phyloP scores from a whole-genome alignment of 2,797 vertebrate species.

The Pseudopleuronectes americanus region DNA sequence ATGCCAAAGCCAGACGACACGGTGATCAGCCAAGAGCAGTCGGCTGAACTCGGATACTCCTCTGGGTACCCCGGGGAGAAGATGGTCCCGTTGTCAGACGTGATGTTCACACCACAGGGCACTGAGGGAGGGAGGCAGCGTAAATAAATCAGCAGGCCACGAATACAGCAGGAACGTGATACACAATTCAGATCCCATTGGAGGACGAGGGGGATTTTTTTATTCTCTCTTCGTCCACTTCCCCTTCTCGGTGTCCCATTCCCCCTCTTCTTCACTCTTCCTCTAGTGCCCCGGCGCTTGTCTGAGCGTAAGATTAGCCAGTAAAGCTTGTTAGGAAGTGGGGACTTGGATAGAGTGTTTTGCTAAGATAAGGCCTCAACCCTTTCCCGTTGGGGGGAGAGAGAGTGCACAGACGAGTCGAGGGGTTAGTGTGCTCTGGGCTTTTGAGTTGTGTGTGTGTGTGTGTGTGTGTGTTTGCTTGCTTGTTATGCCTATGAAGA shows the following conservation, averaged over 20 bases:
- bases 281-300: constrained; percentile 67
- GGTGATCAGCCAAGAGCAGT: constrained; percentile 94
- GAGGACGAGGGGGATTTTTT: constrained; percentile 17
- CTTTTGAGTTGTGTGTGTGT: constrained; percentile 25
- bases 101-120: constrained; percentile 95
- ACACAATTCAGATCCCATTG: constrained; percentile 57
- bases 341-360: constrained; percentile 80
- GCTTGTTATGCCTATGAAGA: constrained; percentile 7
- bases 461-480: constrained; percentile 21
- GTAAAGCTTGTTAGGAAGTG: constrained; percentile 82
- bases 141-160: constrained; percentile 36
- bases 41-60: constrained; percentile 93
- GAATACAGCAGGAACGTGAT: constrained; percentile 43
- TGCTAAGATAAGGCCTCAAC: constrained; percentile 80
- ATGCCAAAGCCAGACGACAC: constrained; percentile 92
- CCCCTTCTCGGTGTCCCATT: constrained; percentile 58
- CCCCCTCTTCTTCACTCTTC: constrained; percentile 54
- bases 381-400: constrained; percentile 65
- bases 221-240: constrained; percentile 37
- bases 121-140: constrained; percentile 77
- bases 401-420: constrained; percentile 43
- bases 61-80: constrained; percentile 97
- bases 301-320: constrained; percentile 82
- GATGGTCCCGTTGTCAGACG: constrained; percentile 92
- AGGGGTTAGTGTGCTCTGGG: constrained; percentile 47